Base-by-base conservation (phyloP, 23 tunicate species). In the Botrylloides violaceus region DNA sequence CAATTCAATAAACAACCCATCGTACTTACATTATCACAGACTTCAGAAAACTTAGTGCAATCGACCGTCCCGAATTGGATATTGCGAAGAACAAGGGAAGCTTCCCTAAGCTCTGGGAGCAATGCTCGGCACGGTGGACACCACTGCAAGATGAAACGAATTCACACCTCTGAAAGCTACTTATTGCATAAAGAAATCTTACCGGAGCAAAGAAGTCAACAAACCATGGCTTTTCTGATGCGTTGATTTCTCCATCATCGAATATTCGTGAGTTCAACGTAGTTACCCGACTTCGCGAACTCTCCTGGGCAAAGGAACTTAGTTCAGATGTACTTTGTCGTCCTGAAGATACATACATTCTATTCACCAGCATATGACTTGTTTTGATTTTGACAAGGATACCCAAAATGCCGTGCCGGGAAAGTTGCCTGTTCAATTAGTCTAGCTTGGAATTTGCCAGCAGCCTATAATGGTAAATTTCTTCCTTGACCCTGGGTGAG, bases 151-250 rank as follows among this genome's bases (percentile, higher is more conserved):
- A 25, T 15, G 15, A 60, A 9, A n/a, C 27, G 27, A 43, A 43
- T 15, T 43, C 53, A 43, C 15, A 43, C 53, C 53, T 9, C 53
- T 7, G 53, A 43, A 43, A n/a, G n/a, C n/a, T 43, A 43, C 12
- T 43, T 43, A 7, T 43, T 7, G 53, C 15, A 15, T 7, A 43
- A 43, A 9, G 53, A 60, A 6, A 4, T 74, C 97, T 79, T 49
- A 90, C 97, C 36, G 97, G 97, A 1, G 97, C 97, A 71, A 90
- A 90, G 79, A 90, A 90, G 38, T 90, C 97, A 27, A 90, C 85
- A 48, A 90, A 83, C 89, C 89, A 83, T 0, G 82, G 85, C 33
- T 43, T 34, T 0, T 64, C 35, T 0, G 47, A 29, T 21, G 76
- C 79, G 0, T 26, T 68, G 68, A 77, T 78, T 55, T 32, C 56